Evolutionary conservation across 2,888 invertebrate genomes (phyloP), one percentile per base, ranked within the genome.

Genomic region (Monochamus alternatus): DNA sequence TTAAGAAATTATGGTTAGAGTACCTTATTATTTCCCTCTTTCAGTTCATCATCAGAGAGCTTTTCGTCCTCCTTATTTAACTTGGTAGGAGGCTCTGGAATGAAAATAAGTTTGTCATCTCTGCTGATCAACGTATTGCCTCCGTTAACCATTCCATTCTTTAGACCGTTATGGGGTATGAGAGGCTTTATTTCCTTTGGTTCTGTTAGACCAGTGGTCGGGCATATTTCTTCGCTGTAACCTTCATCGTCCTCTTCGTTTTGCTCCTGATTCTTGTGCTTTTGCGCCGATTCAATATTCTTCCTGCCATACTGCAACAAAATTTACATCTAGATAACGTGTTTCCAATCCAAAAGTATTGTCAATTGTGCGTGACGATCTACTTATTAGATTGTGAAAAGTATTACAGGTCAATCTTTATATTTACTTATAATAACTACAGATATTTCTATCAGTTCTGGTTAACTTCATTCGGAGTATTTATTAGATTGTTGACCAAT

Each of bases 251-350:
- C 88, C 44, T 92, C 92, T 22, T 83, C 84, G 32, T 88, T 89
- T 8, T 87, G 87, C 65, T 92, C 91, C 1, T 91, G 90, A 82
- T 90, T 90, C 66, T 91, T 91, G 74, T 90, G 84, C 83, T 91
- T 91, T 89, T 91, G 92, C 10, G 92, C 92, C 14, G 92, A 92
- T 87, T 95, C 95, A 83, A 95, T 95, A 87, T 96, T 95, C 85
- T 94, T 94, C 76, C 95, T 91, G 69, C 96, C 96, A 90, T 95
- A 96, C 96, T 96, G 90, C 5, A 91, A 90, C 81, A 75, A 79
- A 84, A 78, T 82, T 60, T 64, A 58, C 22, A 22, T 10, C 5
- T 62, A 32, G 14, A n/a, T n/a, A 52, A 3, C 12, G 2, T 52
- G 3, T n/a, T n/a, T 52, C n/a, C 14, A 52, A 7, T 22, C 22